phyloP scores from a whole-genome alignment of 2,888 invertebrate species.

The Andrena praecox region DNA sequence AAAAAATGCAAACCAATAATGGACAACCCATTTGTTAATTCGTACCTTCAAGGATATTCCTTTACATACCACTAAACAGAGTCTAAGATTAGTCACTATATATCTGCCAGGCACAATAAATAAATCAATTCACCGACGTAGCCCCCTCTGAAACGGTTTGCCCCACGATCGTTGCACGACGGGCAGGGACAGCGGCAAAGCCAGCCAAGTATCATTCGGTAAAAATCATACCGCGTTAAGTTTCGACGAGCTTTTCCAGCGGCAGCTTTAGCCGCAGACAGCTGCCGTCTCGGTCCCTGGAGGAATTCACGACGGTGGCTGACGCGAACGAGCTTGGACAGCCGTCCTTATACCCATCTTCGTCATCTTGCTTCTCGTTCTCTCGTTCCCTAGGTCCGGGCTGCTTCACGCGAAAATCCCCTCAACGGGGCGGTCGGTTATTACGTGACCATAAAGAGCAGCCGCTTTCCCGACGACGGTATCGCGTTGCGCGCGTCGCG shows the following conservation, averaged over 20 bases:
- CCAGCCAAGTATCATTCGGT: slow-evolving; percentile 45
- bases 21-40: too few species aligned
- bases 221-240: slow-evolving; percentile 71
- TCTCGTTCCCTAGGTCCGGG: slow-evolving; percentile 29
- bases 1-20: too few species aligned
- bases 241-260: slow-evolving; percentile 77
- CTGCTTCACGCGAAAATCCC: slow-evolving; percentile 43
- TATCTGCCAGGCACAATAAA: background rate
- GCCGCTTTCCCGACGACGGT: slow-evolving; percentile 57
- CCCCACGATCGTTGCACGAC: background rate
- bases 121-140: slow-evolving; percentile 4
- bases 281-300: slow-evolving; percentile 77
- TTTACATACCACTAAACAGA: too few species aligned
- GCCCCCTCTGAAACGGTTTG: background rate
- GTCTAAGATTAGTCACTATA: too few species aligned
- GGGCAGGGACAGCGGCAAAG: slow-evolving; percentile 4
- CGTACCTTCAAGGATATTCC: too few species aligned
- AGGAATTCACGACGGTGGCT: slow-evolving; percentile 77
- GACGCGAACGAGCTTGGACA: slow-evolving; percentile 83
- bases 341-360: slow-evolving; percentile 83
- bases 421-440: slow-evolving; percentile 46
- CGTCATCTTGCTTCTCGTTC: slow-evolving; percentile 76
- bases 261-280: slow-evolving; percentile 81
- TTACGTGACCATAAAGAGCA: slow-evolving; percentile 72
- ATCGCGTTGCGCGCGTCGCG: slow-evolving; percentile 68